A percentile compares a stretch with the other conserved stretches of the same genome.
These are phyloP conservation scores for Nebria salina DNA, from an alignment of 2,888 invertebrate species.

Conservation along the genomic window DNA sequence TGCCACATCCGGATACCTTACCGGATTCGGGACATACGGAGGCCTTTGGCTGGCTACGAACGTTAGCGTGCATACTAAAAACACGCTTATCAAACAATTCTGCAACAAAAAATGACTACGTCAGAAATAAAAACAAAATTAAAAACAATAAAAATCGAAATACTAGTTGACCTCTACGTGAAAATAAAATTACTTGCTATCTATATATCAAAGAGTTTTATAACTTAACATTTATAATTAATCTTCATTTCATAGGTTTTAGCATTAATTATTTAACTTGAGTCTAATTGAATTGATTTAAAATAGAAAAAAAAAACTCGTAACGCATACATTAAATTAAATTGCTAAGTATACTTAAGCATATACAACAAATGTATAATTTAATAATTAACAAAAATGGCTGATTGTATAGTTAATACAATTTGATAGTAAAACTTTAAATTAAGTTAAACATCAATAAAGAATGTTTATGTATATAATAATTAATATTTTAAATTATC, in stretches of 20 bases:
- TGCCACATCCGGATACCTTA: slow-evolving; percentile 70
- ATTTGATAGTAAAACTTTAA: too few species aligned
- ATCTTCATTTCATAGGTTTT: neutral
- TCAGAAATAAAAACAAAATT: neutral
- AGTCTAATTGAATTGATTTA: neutral
- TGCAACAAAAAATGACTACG: neutral
- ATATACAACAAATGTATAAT: too few species aligned
- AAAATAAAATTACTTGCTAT: neutral
- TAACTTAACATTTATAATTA: neutral
- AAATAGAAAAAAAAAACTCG: neutral
- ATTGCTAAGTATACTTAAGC: too few species aligned
- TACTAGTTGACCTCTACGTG: slow-evolving; percentile 12
- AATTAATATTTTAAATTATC: too few species aligned
- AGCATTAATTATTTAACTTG: neutral
- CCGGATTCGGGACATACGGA: slow-evolving; percentile 70
- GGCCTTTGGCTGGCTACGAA: slow-evolving; percentile 68
- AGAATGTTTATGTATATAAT: too few species aligned
- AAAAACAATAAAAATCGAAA: neutral
- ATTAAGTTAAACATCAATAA: too few species aligned
- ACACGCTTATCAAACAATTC: slow-evolving; percentile 5
- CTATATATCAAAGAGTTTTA: neutral
- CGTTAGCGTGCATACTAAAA: slow-evolving; percentile 24
- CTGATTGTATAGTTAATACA: too few species aligned
- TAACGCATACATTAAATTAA: too few species aligned
- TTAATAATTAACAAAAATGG: too few species aligned